phyloP scores from a whole-genome alignment of 2,113 vertebrate genomes.

The Ascaphus truei region DNA sequence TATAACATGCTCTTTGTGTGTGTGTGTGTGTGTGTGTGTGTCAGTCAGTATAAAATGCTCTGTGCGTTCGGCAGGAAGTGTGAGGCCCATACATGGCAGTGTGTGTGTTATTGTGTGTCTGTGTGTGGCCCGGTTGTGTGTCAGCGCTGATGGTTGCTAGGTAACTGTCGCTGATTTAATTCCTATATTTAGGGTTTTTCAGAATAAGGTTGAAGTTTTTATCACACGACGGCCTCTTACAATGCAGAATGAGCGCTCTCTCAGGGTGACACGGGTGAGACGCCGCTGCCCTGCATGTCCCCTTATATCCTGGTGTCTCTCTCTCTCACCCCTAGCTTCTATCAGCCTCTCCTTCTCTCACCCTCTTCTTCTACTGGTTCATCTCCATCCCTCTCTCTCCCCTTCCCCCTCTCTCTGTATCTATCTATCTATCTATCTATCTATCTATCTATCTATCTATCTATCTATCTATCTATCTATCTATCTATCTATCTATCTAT shows the following conservation, averaged over 20 bases:
- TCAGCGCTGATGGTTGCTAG: slow-evolving; percentile 35
- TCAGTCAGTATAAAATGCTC: neutral
- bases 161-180: slow-evolving; percentile 39
- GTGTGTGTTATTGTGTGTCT: slow-evolving; percentile 28
- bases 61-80: slow-evolving; percentile 16
- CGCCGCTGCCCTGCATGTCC: slow-evolving; percentile 37
- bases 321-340: neutral
- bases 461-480: too few relatives aligned
- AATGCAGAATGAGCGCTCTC: slow-evolving; percentile 38
- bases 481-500: too few relatives aligned
- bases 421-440: neutral
- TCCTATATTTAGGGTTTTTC: slow-evolving; percentile 39
- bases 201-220: slow-evolving; percentile 39
- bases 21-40: neutral
- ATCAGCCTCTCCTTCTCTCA: neutral
- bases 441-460: too few relatives aligned
- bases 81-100: slow-evolving; percentile 23
- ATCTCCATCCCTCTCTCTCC: neutral
- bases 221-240: slow-evolving; percentile 37
- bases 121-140: slow-evolving; percentile 28
- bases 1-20: too few relatives aligned
- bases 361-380: too few relatives aligned
- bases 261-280: slow-evolving; percentile 37
- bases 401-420: neutral
- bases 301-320: slow-evolving; percentile 33